phyloP scores from a whole-genome alignment of 2,797 vertebrate genomes.

The Perodicticus potto region DNA sequence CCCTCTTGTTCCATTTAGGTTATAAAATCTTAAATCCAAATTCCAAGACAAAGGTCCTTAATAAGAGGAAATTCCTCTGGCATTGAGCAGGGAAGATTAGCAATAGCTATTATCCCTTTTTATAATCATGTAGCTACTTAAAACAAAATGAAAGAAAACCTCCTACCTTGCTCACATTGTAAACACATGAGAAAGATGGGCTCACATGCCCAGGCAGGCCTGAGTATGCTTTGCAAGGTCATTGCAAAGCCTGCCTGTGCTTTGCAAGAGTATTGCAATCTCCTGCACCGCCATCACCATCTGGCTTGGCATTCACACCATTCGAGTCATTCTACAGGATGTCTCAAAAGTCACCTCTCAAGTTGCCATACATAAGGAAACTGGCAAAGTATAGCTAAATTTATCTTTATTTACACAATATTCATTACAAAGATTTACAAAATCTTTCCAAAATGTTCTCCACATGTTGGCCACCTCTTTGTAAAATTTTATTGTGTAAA shows the following conservation, averaged over 20 bases:
- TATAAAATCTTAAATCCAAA: constrained; percentile 67
- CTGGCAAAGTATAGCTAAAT: too few relatives aligned
- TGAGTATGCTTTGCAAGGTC: not conserved
- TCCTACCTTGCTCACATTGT: constrained; percentile 2
- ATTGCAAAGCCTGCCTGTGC: not conserved
- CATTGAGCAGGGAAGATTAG: constrained; percentile 41
- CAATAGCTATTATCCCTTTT: not conserved
- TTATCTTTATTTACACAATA: too few relatives aligned
- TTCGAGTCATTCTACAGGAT: not conserved
- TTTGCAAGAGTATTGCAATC: not conserved
- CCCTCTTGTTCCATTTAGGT: not conserved
- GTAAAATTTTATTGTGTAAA: too few relatives aligned
- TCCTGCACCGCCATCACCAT: not conserved
- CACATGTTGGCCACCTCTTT: too few relatives aligned
- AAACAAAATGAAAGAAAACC: constrained; percentile 28
- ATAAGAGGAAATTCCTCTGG: constrained; percentile 57
- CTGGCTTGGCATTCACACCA: not conserved
- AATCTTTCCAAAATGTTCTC: too few relatives aligned
- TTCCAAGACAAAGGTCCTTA: constrained; percentile 46
- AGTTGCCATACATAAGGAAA: too few relatives aligned
- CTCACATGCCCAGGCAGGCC: not conserved
- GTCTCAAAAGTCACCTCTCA: too few relatives aligned
- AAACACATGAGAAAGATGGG: constrained; percentile 19
- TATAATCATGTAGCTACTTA: constrained; percentile 38
- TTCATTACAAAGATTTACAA: too few relatives aligned